Evolutionary conservation across 2,797 vertebrate genomes (phyloP).

Genomic region (Brotula barbata): DNA sequence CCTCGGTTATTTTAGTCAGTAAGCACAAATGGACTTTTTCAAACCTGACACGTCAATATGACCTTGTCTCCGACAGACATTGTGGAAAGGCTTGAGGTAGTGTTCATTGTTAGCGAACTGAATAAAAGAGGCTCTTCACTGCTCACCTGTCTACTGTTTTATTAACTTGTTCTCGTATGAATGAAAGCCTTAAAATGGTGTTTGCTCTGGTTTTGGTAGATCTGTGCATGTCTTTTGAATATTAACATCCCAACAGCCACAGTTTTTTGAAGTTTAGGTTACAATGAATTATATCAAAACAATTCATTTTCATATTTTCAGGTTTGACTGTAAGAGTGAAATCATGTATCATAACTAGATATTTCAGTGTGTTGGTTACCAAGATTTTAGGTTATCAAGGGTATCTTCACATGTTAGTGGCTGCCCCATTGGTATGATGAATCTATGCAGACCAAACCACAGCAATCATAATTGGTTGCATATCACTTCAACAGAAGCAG

Average conservation of each 20-base stretch:
- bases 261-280: neutral
- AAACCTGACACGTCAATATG: neutral
- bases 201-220: neutral
- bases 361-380: neutral
- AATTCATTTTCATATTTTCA: no score
- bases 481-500: no score
- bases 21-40: conserved; percentile 3
- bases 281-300: neutral
- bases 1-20: conserved; percentile 14
- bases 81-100: conserved; percentile 7
- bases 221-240: neutral
- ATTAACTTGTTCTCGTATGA: conserved; percentile 3
- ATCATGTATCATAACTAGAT: no score
- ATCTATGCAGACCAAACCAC: no score
- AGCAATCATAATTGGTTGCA: no score
- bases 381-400: neutral
- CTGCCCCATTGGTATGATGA: no score
- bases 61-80: conserved; percentile 11
- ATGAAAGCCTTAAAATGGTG: neutral
- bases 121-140: conserved; percentile 19
- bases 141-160: conserved; percentile 5
- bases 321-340: no score
- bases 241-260: neutral
- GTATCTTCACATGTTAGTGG: no score
- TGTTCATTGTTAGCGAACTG: neutral